These are phyloP conservation scores for Lacanobia wlatinum DNA, from an alignment of 2,888 invertebrate genomes.

Conservation along the genomic window DNA sequence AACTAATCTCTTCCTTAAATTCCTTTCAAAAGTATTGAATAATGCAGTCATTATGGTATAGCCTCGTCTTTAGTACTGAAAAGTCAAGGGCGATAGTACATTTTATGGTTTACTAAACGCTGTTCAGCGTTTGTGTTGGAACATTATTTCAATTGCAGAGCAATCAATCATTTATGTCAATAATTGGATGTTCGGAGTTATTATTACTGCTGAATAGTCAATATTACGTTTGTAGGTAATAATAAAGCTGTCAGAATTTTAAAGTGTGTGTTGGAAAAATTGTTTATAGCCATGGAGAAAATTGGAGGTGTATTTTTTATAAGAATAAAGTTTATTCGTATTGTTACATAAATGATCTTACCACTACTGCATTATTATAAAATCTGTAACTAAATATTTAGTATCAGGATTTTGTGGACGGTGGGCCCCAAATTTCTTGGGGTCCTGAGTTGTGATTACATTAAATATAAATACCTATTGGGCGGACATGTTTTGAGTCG, in stretches of 20 bases:
- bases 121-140: constrained; percentile 55
- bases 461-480: too few relatives aligned
- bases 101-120: constrained; percentile 80
- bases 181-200: constrained; percentile 73
- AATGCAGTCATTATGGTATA: constrained; percentile 76
- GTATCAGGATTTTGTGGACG: too few relatives aligned
- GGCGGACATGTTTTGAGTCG: too few relatives aligned
- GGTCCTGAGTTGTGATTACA: too few relatives aligned
- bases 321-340: too few relatives aligned
- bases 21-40: constrained; percentile 70
- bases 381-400: too few relatives aligned
- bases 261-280: constrained; percentile 23
- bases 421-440: too few relatives aligned
- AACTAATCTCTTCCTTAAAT: constrained; percentile 75
- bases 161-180: constrained; percentile 70
- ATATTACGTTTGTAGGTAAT: constrained; percentile 62
- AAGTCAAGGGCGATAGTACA: constrained; percentile 82
- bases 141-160: constrained; percentile 60
- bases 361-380: too few relatives aligned
- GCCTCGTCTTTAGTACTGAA: constrained; percentile 75
- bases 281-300: constrained; percentile 25
- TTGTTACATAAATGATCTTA: too few relatives aligned
- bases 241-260: constrained; percentile 51
- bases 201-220: constrained; percentile 62
- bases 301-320: constrained; percentile 1